Percentiles rank a stretch among this genome's conserved stretches.
phyloP scores from a whole-genome alignment of 2,113 vertebrate genomes.

The Spheniscus mendiculus region DNA sequence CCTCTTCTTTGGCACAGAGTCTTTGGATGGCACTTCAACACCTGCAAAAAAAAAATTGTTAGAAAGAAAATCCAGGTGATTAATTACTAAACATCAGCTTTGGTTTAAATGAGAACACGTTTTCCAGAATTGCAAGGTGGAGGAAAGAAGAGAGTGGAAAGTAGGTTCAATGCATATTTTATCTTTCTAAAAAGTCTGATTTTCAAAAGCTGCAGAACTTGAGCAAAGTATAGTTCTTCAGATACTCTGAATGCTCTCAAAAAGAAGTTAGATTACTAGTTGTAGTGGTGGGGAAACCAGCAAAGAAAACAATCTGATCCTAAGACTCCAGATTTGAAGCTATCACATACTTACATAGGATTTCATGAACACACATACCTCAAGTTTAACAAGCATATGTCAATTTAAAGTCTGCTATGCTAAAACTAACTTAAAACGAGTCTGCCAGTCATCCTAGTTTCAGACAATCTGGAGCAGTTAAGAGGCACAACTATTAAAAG shows the following conservation, averaged over 20 bases:
- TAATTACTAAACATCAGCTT: background rate
- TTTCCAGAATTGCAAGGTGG: background rate
- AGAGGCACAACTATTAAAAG: background rate
- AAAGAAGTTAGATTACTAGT: background rate
- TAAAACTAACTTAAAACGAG: background rate
- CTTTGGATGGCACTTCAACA: slow-evolving; percentile 97
- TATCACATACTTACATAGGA: background rate
- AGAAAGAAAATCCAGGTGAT: background rate
- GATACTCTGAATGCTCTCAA: background rate
- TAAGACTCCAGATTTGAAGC: background rate
- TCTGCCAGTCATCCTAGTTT: background rate
- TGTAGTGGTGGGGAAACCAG: no score
- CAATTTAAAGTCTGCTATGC: background rate
- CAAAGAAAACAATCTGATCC: background rate
- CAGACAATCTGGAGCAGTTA: background rate
- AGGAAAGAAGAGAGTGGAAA: background rate
- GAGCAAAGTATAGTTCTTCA: background rate
- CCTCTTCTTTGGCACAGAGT: slow-evolving; percentile 94
- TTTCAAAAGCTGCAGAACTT: background rate
- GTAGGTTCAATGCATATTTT: background rate
- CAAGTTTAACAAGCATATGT: background rate
- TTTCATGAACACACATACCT: background rate
- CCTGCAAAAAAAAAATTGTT: slow-evolving; percentile 67
- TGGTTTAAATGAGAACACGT: background rate
- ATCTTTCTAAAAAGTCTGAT: background rate